Base-by-base conservation (phyloP, 2,113 vertebrate genomes). In the Entomyzon cyanotis region DNA sequence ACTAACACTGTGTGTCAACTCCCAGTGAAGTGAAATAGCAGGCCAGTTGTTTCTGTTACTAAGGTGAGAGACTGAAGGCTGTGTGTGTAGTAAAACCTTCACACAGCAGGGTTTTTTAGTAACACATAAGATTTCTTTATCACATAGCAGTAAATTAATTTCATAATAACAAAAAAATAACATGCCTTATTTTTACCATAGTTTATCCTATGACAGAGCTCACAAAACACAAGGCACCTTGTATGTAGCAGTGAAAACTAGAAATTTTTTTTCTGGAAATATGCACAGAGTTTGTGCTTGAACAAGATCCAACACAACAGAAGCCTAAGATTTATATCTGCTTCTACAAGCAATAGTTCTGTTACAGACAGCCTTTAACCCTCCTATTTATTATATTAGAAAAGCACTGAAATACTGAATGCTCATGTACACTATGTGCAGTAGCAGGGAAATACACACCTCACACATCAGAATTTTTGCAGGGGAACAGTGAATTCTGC, bases 391-490 rank as follows among this genome's bases (percentile, higher is more conserved):
- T 8, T 33, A 10, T 14, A 18, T 17, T 13, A 41, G 18, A 82
- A 90, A 60, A 74, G 5, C 12, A n/a, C 1, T 42, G 11, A 80
- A 84, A 62, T n/a, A 18, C 65, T 55, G 6, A 41, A 33, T 21
- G 10, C 20, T 55, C 33, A 8, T 2, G 1, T 13, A 74, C 7
- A 9, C 27, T 47, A 4, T 0, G 15, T 15, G 9, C 6, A 78
- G 11, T 5, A 75, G 6, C 9, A 67, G 65, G 8, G 12, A 84
- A 90, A 75, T 7, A n/a, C 5, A 59, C 31, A 41, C 15, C 7
- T n/a, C 33, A 20, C 5, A 4, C 35, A 47, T 5, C 19, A 69
- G 17, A 27, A 30, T 19, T 58, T 69, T 55, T 41, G 42, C 33
- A 50, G 5, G 4, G 10, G 3, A 88, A 44, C 12, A 25, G 9